Base-by-base conservation (phyloP, 2,888 invertebrate genomes). In the Epirrita christyi region DNA sequence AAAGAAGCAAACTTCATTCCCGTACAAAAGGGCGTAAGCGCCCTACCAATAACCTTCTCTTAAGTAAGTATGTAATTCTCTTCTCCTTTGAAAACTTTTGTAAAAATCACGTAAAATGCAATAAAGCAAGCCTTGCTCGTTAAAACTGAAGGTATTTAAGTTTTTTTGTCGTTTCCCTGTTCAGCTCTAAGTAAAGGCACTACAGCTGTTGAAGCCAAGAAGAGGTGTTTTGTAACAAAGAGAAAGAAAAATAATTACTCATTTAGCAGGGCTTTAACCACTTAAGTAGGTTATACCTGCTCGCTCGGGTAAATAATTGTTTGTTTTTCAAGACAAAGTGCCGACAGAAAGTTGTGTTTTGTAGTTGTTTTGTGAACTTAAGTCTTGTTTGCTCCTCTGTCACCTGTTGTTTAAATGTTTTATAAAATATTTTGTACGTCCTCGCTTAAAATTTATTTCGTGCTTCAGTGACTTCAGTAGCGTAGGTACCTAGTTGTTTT, bases 181-280 rank as follows among this genome's bases (percentile, higher is more conserved):
- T n/a, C 38, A 36, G 36, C 36, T n/a, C 5, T 14, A 14, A 41
- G 11, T 9, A 4, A 2, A 21, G 7, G 10, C n/a, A n/a, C n/a
- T n/a, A 5, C 10, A 41, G 13, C n/a, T 41, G 21, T 41, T 27
- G 38, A 10, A 41, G 21, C 10, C 10, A 10, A 41, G 40, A 14
- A 41, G 41, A 27, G 10, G 41, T 13, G n/a, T 38, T 38, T 14
- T 38, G 38, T 38, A 14, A 13, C 14, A 38, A 38, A 14, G 27
- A 41, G n/a, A 41, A 41, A 41, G 41, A 41, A 41, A 21, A 41
- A 21, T 41, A 41, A 21, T 27, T 41, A 21, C 41, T 41, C 41
- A 41, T 41, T 21, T 27, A 41, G 27, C 41, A 21, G 41, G 5
- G 41, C 41, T 41, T 41, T 21, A 21, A 21, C 1, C 7, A 38